These are phyloP conservation scores for Anticlea derivata DNA, from an alignment of 2,888 invertebrate genomes.

Conservation along the genomic window DNA sequence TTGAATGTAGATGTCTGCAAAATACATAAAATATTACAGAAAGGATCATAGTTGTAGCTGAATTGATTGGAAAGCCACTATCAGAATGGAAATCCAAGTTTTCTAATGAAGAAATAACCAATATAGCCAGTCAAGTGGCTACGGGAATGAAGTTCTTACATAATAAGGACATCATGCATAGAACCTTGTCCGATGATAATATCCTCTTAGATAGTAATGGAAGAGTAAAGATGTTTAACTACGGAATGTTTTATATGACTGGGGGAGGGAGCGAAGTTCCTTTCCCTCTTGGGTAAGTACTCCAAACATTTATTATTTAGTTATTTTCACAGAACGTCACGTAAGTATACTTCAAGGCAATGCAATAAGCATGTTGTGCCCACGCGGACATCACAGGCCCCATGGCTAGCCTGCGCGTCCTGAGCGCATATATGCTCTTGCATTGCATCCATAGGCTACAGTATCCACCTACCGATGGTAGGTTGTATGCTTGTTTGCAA, in stretches of 20 bases:
- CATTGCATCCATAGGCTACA: too few species aligned
- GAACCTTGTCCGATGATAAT: constrained; percentile 92
- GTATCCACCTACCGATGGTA: too few species aligned
- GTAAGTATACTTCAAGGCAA: too few species aligned
- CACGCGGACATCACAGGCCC: too few species aligned
- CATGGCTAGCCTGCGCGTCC: too few species aligned
- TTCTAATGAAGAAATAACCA: constrained; percentile 78
- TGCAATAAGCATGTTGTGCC: too few species aligned
- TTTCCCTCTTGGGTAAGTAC: constrained; percentile 93
- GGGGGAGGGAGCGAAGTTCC: constrained; percentile 93
- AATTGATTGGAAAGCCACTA: constrained; percentile 88
- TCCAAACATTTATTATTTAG: too few species aligned
- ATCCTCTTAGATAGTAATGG: constrained; percentile 89
- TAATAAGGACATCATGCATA: constrained; percentile 88
- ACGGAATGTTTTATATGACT: constrained; percentile 97
- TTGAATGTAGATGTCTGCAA: too few species aligned
- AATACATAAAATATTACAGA: too few species aligned
- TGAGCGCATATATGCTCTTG: too few species aligned
- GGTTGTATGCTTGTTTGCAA: too few species aligned
- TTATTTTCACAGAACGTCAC: too few species aligned
- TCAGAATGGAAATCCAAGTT: constrained; percentile 77
- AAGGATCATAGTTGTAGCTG: constrained; percentile 92
- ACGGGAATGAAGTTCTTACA: constrained; percentile 90
- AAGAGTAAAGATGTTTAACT: constrained; percentile 94
- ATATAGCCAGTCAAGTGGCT: constrained; percentile 89